Base-by-base conservation (phyloP, 2,797 vertebrate species). In the Crocodylus rhombifer region DNA sequence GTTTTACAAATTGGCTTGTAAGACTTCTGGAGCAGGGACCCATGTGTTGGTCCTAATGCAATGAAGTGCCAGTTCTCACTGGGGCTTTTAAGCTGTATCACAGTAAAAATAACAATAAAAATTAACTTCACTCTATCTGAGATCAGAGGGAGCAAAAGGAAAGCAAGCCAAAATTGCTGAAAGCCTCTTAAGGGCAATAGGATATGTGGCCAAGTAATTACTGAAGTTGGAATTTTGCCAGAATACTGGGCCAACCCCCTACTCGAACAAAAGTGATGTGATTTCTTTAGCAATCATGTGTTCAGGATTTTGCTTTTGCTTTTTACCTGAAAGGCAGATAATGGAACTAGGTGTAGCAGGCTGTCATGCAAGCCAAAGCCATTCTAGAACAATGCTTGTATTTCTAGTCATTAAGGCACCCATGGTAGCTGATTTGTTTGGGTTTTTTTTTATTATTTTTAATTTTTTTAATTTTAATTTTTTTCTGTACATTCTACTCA, bases 151-250 rank as follows among this genome's bases (percentile, higher is more conserved):
- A 90, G 42, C 18, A 84, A 91, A 82, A 88, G 15, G 33, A 88
- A 76, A 88, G 26, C 33, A 82, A 85, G 51, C 86, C 82, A 85
- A 71, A 76, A 74, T 21, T 91, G 61, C 73, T 86, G 73, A 87
- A 89, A 78, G 78, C 14, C 87, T 15, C 28, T 77, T 81, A 65
- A 86, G 62, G 58, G 77, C 62, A 88, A 42, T 30, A 82, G 77
- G 76, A 78, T 82, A 28, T 17, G 5, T 77, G 67, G 90, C 61
- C 4, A 0, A 87, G 36, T 86, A 78, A 55, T 94, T 82, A 76
- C 64, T 82, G 30, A 76, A 89, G 61, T 69, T 93, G 86, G 78
- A 78, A 88, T 95, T 91, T 80, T 78, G 58, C 80, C 81, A 91
- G 64, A 12, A 86, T 61, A 65, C 61, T 21, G 73, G 85, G 75